phyloP scores from a whole-genome alignment of 2,797 vertebrate species.

The Diglossa cyanea region DNA sequence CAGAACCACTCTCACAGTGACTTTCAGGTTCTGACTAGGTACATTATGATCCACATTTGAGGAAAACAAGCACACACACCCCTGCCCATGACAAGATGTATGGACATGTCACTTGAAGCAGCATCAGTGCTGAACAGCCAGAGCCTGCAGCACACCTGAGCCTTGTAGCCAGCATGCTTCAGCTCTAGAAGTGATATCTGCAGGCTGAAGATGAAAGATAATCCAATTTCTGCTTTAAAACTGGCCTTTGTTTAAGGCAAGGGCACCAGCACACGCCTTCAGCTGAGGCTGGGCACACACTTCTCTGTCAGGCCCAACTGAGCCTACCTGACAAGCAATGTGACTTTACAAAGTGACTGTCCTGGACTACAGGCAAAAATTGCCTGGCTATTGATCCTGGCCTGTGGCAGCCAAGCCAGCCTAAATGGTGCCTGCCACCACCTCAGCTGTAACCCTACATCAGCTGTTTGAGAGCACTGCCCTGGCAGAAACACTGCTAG shows the following conservation, averaged over 20 bases:
- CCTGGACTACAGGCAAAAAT: background rate
- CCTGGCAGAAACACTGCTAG: background rate
- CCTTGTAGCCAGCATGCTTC: background rate
- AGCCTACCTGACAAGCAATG: background rate
- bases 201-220: background rate
- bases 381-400: background rate
- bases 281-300: background rate
- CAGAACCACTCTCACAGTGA: background rate
- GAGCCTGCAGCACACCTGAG: background rate
- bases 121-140: background rate
- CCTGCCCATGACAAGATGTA: background rate
- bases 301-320: background rate
- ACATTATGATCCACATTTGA: background rate
- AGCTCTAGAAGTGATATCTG: background rate
- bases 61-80: background rate
- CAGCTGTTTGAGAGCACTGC: background rate
- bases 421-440: background rate
- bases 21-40: background rate
- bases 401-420: background rate
- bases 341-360: background rate
- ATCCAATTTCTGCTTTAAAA: background rate
- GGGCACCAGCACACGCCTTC: background rate
- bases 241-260: background rate
- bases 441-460: background rate
- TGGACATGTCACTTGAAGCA: fast-evolving